phyloP scores from a whole-genome alignment of 2,113 vertebrate species.

The Apeltes quadracus region DNA sequence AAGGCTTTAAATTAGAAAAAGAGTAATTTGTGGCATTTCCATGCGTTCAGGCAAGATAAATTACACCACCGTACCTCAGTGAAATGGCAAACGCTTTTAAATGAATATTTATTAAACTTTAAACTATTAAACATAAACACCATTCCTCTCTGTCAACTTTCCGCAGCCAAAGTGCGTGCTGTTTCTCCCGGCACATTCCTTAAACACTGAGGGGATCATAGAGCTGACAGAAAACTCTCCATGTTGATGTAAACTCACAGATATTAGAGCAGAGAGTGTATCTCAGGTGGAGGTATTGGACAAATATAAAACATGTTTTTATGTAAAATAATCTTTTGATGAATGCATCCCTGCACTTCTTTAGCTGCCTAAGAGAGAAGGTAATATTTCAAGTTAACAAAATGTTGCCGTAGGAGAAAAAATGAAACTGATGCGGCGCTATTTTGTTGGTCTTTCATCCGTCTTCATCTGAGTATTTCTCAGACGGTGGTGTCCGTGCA shows the following conservation, averaged over 20 bases:
- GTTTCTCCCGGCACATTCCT: slow-evolving; percentile 47
- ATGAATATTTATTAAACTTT: slow-evolving; percentile 70
- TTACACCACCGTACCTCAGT: neutral
- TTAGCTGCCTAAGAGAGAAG: neutral
- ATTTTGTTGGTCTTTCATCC: slow-evolving; percentile 21
- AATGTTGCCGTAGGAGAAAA: neutral
- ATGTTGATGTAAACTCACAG: slow-evolving; percentile 14
- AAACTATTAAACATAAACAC: slow-evolving; percentile 67
- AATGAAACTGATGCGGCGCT: slow-evolving; percentile 9
- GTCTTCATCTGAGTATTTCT: slow-evolving; percentile 8
- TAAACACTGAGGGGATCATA: slow-evolving; percentile 21
- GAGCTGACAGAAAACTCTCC: slow-evolving; percentile 15
- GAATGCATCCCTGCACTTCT: neutral
- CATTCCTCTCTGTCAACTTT: slow-evolving; percentile 55
- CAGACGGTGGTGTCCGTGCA: neutral
- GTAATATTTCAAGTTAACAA: neutral
- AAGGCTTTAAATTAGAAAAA: slow-evolving; percentile 55
- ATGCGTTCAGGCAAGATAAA: slow-evolving; percentile 40
- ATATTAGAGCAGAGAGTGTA: slow-evolving; percentile 6
- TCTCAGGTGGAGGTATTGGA: neutral
- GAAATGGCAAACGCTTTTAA: slow-evolving; percentile 59
- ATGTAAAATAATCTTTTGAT: neutral
- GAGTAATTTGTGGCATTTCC: slow-evolving; percentile 44
- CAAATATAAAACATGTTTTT: neutral
- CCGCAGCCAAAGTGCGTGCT: slow-evolving; percentile 42